These are phyloP conservation scores for Tragopan temminckii DNA, from an alignment of 2,797 vertebrate genomes.

Conservation along the genomic window DNA sequence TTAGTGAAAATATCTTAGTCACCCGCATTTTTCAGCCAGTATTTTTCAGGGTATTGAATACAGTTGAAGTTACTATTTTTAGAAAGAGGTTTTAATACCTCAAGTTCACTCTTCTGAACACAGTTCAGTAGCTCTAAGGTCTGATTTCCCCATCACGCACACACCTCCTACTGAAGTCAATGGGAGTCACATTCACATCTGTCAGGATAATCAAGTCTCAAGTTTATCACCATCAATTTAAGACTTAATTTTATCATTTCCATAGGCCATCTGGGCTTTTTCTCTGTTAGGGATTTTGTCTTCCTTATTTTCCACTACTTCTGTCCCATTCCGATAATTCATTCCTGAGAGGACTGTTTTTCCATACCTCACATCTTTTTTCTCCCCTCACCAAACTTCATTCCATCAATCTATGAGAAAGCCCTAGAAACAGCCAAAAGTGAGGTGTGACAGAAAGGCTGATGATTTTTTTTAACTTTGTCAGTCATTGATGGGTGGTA, in stretches of 20 bases:
- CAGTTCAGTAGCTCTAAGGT: conserved; percentile 3
- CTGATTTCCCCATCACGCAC: neutral
- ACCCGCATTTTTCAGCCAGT: fast-evolving
- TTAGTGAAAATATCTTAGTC: neutral
- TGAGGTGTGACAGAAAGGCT: neutral
- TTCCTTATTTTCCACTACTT: neutral
- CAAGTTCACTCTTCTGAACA: neutral
- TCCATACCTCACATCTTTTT: neutral
- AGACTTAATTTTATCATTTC: conserved; percentile 68
- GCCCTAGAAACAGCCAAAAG: neutral
- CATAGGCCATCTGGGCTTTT: conserved; percentile 62
- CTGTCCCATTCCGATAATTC: neutral
- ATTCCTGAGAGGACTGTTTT: neutral
- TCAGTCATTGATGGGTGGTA: neutral
- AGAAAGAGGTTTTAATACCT: neutral
- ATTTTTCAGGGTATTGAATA: neutral
- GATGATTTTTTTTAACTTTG: neutral
- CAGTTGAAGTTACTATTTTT: neutral
- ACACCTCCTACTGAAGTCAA: conserved; percentile 46
- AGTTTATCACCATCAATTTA: conserved; percentile 66
- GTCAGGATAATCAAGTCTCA: conserved; percentile 65
- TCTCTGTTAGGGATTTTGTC: neutral
- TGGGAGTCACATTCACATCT: conserved; percentile 33
- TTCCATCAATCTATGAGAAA: neutral
- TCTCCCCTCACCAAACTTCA: neutral